Percentiles rank a stretch among this genome's conserved stretches.
Conservation (phyloP, 2,888 invertebrate genomes). For the Blomia tropicalis region DNA sequence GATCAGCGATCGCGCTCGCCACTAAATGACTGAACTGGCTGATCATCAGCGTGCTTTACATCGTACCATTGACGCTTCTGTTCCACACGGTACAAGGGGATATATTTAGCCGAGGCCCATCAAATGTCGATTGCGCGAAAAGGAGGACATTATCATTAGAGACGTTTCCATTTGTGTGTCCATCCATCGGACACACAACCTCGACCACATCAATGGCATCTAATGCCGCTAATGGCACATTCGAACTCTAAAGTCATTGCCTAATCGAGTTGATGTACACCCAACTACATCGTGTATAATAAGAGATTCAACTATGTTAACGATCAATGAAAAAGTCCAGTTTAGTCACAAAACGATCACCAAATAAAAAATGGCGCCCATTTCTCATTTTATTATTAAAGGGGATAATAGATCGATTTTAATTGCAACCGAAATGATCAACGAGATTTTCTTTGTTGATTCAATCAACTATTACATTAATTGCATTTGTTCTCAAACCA, state of each 20-base stretch:
- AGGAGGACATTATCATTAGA: neutral
- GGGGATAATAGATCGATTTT: no score
- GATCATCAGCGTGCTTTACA: neutral
- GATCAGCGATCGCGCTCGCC: neutral
- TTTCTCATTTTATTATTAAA: no score
- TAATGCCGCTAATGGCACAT: neutral
- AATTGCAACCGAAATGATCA: no score
- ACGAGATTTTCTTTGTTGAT: neutral
- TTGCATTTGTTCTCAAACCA: neutral
- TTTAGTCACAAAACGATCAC: no score
- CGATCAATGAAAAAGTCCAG: no score
- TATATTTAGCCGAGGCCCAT: neutral
- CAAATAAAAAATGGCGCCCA: no score
- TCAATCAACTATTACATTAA: neutral
- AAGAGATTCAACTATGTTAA: no score
- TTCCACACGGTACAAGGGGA: neutral
- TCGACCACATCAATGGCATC: neutral
- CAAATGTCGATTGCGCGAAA: neutral
- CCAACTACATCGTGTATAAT: no score
- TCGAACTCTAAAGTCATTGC: no score
- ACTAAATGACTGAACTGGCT: neutral
- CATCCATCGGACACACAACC: neutral
- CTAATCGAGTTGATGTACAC: no score
- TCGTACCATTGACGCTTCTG: neutral
- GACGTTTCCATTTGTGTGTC: neutral